Evolutionary conservation across 23 tunicate genomes (phyloP).

Genomic region (Trididemnum clinides): DNA sequence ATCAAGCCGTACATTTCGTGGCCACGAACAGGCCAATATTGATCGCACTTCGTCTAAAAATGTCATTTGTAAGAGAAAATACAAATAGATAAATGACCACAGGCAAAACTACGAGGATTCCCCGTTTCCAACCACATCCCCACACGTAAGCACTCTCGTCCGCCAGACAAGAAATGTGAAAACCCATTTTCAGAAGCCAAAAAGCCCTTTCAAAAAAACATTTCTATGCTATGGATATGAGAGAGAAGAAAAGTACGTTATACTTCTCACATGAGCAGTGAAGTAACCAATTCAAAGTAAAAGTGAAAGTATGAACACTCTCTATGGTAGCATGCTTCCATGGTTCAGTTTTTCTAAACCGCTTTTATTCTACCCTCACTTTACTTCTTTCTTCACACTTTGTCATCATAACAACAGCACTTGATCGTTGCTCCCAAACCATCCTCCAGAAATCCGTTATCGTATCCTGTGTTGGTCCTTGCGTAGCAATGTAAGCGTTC

Average conservation of each 20-base stretch:
- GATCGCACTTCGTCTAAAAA: constrained; percentile 84
- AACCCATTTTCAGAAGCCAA: too few species aligned
- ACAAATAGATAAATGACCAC: background rate
- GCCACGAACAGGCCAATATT: constrained; percentile 80
- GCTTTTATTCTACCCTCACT: constrained; percentile 36
- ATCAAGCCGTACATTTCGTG: constrained; percentile 75
- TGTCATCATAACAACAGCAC: constrained; percentile 87
- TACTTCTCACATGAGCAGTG: too few species aligned
- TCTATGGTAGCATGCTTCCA: too few species aligned
- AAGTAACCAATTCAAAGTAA: too few species aligned
- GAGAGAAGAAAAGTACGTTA: too few species aligned
- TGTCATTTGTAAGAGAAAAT: too few species aligned
- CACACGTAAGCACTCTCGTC: too few species aligned
- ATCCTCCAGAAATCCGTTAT: constrained; percentile 89
- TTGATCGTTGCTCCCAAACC: constrained; percentile 92
- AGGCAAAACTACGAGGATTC: too few species aligned
- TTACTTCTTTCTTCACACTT: constrained; percentile 88
- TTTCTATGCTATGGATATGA: too few species aligned
- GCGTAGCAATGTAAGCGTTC: constrained; percentile 93
- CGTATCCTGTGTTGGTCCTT: constrained; percentile 87
- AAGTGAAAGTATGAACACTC: too few species aligned
- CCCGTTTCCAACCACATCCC: background rate
- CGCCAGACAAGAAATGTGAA: background rate
- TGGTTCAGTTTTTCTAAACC: too few species aligned
- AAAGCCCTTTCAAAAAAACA: too few species aligned